A percentile compares a stretch with the other conserved stretches of the same genome.
These are phyloP conservation scores for Plemyria rubiginata DNA, from an alignment of 2,888 invertebrate species.

Conservation along the genomic window DNA sequence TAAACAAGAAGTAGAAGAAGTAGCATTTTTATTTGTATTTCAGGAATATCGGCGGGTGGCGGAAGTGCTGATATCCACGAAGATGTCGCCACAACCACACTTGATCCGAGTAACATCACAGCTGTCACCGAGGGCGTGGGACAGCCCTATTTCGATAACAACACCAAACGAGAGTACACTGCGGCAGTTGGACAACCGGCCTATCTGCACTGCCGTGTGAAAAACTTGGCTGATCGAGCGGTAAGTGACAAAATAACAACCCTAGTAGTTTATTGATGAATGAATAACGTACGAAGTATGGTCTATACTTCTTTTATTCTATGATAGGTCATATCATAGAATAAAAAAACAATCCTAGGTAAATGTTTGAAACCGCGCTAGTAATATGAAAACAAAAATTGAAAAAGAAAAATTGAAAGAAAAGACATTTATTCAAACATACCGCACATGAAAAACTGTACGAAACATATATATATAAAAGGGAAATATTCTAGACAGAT, in stretches of 20 bases:
- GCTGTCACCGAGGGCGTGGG: slow-evolving; percentile 87
- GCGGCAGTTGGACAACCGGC: slow-evolving; percentile 95
- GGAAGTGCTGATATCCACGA: slow-evolving; percentile 59
- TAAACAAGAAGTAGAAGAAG: background rate
- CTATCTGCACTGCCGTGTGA: slow-evolving; percentile 92
- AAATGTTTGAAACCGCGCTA: too few species aligned
- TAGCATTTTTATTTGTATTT: slow-evolving; percentile 24
- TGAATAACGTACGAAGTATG: too few species aligned
- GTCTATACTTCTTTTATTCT: too few species aligned
- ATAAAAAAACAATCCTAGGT: too few species aligned
- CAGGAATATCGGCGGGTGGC: slow-evolving; percentile 68
- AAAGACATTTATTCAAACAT: too few species aligned
- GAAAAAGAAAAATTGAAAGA: too few species aligned
- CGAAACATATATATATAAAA: too few species aligned
- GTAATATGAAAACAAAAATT: too few species aligned
- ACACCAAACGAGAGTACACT: slow-evolving; percentile 91
- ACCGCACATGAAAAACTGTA: too few species aligned
- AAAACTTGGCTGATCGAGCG: slow-evolving; percentile 94
- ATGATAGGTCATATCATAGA: too few species aligned
- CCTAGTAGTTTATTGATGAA: too few species aligned
- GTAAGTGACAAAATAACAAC: slow-evolving; percentile 87
- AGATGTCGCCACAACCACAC: slow-evolving; percentile 48
- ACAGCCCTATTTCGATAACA: slow-evolving; percentile 94
- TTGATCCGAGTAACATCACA: slow-evolving; percentile 57
- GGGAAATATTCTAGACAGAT: too few species aligned